Base-by-base conservation (phyloP, 2,113 vertebrate species). In the Leucoraja erinaceus region DNA sequence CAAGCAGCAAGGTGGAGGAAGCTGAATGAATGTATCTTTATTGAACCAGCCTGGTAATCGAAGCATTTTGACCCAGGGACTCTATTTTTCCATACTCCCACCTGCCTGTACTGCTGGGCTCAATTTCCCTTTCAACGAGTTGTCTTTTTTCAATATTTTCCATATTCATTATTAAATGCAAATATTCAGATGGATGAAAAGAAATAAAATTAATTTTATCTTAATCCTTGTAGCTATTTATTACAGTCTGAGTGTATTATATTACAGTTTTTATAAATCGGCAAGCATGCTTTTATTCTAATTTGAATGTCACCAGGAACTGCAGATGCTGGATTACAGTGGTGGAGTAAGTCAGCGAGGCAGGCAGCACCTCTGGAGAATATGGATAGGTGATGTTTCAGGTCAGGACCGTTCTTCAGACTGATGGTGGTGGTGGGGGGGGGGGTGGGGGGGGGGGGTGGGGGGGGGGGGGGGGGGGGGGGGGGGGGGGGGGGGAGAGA, bases 231-330 rank as follows among this genome's bases (percentile, higher is more conserved):
- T 1, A 81, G 47, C 78, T 10, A 28, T 31, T 63, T 86, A 14
- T 88, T 31, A 63, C n/a, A 63, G 28, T 88, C 14, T 61, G 54
- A 11, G 54, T 59, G 4, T 28, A 25, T 47, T 20, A 20, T 84
- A 28, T 59, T 12, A 84, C 56, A 84, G 56, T 56, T n/a, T 66
- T 66, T 22, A 56, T 54, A 56, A 28, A 56, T 12, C 59, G 54
- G 12, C 81, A 84, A 9, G 56, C 28, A 9, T 84, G 47, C 3
- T 59, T 61, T 54, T 59, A 22, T 84, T 47, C 47, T 84, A n/a
- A 83, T 28, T 83, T 83, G 79, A 83, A 84, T 84, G 38, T 47
- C 38, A 47, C n/a, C n/a, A n/a, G n/a, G n/a, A n/a, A n/a, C 38
- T 47, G 38, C 38, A 47, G 38, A 3, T 47, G 38, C 38, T 47